phyloP scores from a whole-genome alignment of 1,140 invertebrate genomes.

The Lysiphlebus fabarum region DNA sequence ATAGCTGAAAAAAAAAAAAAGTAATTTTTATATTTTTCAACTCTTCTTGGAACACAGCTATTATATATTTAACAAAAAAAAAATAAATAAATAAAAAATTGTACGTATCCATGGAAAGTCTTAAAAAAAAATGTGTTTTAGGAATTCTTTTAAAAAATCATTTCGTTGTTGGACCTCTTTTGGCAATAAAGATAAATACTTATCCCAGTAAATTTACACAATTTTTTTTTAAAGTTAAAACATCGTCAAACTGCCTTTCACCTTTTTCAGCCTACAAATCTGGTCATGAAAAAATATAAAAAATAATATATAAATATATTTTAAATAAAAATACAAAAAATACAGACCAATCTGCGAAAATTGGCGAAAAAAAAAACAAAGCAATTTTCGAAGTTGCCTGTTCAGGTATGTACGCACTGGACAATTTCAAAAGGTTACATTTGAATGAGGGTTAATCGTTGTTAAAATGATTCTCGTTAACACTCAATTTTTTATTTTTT shows the following conservation, averaged over 20 bases:
- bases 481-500: constrained; percentile 39
- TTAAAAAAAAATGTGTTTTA: constrained; percentile 38
- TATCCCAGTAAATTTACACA: constrained; percentile 51
- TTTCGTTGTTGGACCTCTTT: constrained; percentile 33
- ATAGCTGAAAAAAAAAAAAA: constrained; percentile 4
- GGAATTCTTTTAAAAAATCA: constrained; percentile 30
- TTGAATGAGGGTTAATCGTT: constrained; percentile 49
- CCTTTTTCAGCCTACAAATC: constrained; percentile 10
- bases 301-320: not conserved
- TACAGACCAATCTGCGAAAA: constrained; percentile 51
- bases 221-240: constrained; percentile 43
- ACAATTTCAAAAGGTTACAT: constrained; percentile 32
- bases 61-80: constrained; percentile 9
- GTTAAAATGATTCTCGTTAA: constrained; percentile 54
- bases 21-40: constrained; percentile 14
- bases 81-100: not conserved
- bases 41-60: constrained; percentile 8
- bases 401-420: constrained; percentile 39
- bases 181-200: constrained; percentile 53
- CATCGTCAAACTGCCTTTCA: constrained; percentile 29
- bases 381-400: constrained; percentile 48
- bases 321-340: constrained; percentile 19
- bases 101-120: constrained; percentile 33
- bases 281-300: not conserved
- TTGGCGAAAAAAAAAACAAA: constrained; percentile 50